These are phyloP conservation scores for Charaxes varanes DNA, from an alignment of 1,140 invertebrate genomes.

Conservation along the genomic window DNA sequence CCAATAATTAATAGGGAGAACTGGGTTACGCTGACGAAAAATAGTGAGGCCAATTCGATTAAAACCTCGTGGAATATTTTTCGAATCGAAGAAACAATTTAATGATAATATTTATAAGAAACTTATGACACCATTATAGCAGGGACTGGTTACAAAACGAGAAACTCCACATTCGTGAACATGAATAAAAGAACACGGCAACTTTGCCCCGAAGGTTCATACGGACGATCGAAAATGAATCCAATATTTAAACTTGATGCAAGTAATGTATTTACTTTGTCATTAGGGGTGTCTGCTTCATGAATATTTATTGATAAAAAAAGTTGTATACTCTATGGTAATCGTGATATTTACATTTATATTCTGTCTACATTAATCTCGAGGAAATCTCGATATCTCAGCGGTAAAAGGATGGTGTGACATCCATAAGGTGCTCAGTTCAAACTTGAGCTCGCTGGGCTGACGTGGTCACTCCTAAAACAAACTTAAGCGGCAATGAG, in stretches of 20 bases:
- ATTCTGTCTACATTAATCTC: too few species aligned
- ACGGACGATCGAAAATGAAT: conserved; percentile 15
- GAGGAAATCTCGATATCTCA: too few species aligned
- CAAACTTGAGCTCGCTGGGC: too few species aligned
- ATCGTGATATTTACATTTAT: too few species aligned
- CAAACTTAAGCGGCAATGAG: too few species aligned
- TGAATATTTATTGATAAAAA: too few species aligned
- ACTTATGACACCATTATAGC: conserved; percentile 24
- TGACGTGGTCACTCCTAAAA: too few species aligned
- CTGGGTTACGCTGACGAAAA: background rate
- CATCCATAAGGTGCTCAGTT: too few species aligned
- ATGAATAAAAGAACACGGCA: conserved; percentile 47
- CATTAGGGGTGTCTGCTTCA: conserved; percentile 1
- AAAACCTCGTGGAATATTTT: background rate
- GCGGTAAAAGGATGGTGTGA: too few species aligned
- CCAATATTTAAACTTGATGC: conserved; percentile 16
- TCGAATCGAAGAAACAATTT: background rate
- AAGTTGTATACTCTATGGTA: too few species aligned
- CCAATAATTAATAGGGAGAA: conserved; percentile 9
- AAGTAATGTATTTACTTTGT: conserved; percentile 3
- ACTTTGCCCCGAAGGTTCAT: conserved; percentile 32
- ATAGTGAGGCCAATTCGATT: background rate
- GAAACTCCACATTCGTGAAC: conserved; percentile 46
- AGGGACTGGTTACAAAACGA: conserved; percentile 33
- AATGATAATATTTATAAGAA: conserved; percentile 12